Evolutionary conservation across 1,140 invertebrate species (phyloP).

Genomic region (Drosophila pseudoobscura): DNA sequence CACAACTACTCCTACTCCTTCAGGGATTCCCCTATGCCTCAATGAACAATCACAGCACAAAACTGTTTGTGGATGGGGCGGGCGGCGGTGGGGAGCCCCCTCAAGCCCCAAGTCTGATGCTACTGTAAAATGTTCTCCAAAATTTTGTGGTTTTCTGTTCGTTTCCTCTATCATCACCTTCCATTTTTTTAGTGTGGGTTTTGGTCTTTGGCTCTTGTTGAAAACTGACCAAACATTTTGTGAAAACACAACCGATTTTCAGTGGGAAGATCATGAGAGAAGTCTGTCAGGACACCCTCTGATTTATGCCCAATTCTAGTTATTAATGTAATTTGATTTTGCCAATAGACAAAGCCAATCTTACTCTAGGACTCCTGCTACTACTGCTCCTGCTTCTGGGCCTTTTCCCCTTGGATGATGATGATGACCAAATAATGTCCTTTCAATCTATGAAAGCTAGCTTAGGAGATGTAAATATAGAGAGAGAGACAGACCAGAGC

Average conservation of each 20-base stretch:
- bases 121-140: conserved; percentile 32
- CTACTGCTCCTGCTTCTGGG: conserved; percentile 7
- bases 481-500: not conserved
- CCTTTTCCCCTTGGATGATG: not conserved
- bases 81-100: no score
- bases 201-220: conserved; percentile 38
- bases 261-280: not conserved
- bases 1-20: not conserved
- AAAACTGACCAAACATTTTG: conserved; percentile 38
- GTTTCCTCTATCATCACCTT: conserved; percentile 21
- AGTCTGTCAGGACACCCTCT: not conserved
- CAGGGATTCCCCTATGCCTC: conserved; percentile 48
- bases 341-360: conserved; percentile 52
- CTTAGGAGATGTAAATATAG: conserved; percentile 4
- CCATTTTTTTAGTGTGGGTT: conserved; percentile 13
- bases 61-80: conserved; percentile 1
- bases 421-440: conserved; percentile 31
- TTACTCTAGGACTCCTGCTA: conserved; percentile 3
- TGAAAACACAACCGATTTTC: conserved; percentile 20
- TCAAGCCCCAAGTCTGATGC: not conserved
- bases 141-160: conserved; percentile 39
- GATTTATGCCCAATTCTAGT: conserved; percentile 65
- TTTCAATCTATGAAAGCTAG: conserved; percentile 10
- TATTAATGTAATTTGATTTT: conserved; percentile 78
- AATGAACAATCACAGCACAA: conserved; percentile 65